These are phyloP conservation scores for Leistus spinibarbis DNA, from an alignment of 2,888 invertebrate genomes.

Conservation along the genomic window DNA sequence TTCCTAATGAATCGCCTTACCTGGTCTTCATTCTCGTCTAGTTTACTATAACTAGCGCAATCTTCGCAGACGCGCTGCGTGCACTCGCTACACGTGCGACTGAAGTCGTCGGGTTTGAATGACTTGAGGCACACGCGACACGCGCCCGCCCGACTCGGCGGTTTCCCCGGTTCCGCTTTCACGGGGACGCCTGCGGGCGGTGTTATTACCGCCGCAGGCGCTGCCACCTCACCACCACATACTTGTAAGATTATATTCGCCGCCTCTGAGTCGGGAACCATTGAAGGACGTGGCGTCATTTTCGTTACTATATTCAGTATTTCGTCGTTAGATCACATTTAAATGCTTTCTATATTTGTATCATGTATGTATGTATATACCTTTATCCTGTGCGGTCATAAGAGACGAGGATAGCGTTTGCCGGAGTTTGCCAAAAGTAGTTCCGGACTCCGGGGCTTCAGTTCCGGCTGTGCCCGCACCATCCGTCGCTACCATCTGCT, in stretches of 20 bases:
- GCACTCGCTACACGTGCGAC: constrained; percentile 87
- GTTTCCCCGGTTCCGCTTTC: constrained; percentile 70
- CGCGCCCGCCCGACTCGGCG: constrained; percentile 76
- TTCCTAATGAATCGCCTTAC: constrained; percentile 65
- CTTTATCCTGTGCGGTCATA: constrained; percentile 84
- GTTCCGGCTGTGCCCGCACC: constrained; percentile 65
- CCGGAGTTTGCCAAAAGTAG: constrained; percentile 80
- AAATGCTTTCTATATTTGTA: background rate
- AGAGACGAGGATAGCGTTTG: constrained; percentile 82
- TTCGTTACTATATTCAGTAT: constrained; percentile 64
- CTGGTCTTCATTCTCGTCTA: constrained; percentile 81
- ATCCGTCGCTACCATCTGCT: constrained; percentile 85
- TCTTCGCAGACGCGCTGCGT: constrained; percentile 91
- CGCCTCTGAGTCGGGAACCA: constrained; percentile 60
- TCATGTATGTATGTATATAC: constrained; percentile 56
- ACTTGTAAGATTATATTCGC: constrained; percentile 43
- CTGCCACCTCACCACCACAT: constrained; percentile 57
- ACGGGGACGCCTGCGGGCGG: constrained; percentile 56
- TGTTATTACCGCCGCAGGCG: constrained; percentile 51
- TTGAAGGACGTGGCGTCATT: constrained; percentile 70
- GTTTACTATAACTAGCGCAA: constrained; percentile 89
- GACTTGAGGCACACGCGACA: constrained; percentile 87
- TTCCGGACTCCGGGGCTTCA: constrained; percentile 70
- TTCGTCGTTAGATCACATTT: background rate
- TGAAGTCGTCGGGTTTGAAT: constrained; percentile 86